phyloP scores from a whole-genome alignment of 2,113 vertebrate genomes.

The Numenius arquata region DNA sequence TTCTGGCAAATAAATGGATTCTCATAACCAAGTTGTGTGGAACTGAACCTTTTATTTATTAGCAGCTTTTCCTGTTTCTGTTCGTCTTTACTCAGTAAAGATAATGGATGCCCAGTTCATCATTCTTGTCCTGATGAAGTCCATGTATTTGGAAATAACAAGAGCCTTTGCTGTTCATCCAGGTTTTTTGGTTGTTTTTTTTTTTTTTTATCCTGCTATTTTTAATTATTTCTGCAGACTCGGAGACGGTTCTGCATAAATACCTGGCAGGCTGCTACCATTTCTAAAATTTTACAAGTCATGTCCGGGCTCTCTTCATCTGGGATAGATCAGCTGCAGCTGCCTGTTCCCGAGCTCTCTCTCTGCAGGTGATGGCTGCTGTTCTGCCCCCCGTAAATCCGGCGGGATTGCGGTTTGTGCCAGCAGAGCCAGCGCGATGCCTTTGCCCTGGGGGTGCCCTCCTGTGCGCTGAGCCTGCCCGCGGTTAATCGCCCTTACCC shows the following conservation, averaged over 20 bases:
- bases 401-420: background rate
- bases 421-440: rapidly evolving
- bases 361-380: background rate
- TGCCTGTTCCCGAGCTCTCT: background rate
- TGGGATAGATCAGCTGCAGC: slow-evolving; percentile 28
- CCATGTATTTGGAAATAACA: slow-evolving; percentile 25
- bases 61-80: slow-evolving; percentile 55
- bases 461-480: background rate
- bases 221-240: slow-evolving; percentile 48
- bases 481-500: rapidly evolving
- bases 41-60: slow-evolving; percentile 54
- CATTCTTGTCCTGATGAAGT: slow-evolving; percentile 3
- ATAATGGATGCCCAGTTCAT: slow-evolving; percentile 30
- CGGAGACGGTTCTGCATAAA: background rate
- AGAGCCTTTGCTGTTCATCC: slow-evolving; percentile 30
- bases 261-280: slow-evolving; percentile 49
- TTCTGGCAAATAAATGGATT: slow-evolving; percentile 23
- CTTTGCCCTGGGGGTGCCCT: background rate
- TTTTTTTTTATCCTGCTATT: background rate
- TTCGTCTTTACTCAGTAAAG: background rate
- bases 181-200: background rate
- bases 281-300: slow-evolving; percentile 17
- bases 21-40: slow-evolving; percentile 26
- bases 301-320: background rate
- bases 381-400: background rate